Conservation (phyloP, 2,797 vertebrate genomes). For the Leucoraja ocellata region DNA sequence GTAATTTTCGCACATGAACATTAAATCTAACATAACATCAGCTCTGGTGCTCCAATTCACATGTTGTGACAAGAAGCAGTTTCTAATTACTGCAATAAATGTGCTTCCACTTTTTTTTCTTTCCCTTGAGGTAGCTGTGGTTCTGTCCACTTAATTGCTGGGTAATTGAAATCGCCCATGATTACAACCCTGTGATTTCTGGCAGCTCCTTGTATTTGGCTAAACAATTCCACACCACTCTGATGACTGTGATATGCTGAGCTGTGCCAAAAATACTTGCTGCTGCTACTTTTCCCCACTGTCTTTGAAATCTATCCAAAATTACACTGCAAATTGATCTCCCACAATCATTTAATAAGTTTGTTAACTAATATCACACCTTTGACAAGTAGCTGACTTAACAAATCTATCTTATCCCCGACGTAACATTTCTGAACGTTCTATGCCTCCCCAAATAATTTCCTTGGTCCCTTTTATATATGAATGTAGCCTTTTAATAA, state of each 20-base stretch:
- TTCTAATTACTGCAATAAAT: conserved; percentile 37
- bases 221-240: background rate
- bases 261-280: background rate
- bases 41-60: conserved; percentile 15
- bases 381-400: background rate
- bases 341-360: background rate
- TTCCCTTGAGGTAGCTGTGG: conserved; percentile 21
- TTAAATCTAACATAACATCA: conserved; percentile 31
- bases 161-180: conserved; percentile 34
- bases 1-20: conserved; percentile 26
- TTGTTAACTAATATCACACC: background rate
- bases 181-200: conserved; percentile 31
- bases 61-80: conserved; percentile 38
- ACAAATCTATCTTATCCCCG: background rate
- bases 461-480: background rate
- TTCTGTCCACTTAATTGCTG: conserved; percentile 36
- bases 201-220: conserved; percentile 4
- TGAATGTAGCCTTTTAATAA: background rate
- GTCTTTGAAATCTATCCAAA: conserved; percentile 2
- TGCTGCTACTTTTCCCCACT: background rate
- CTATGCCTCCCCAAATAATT: background rate
- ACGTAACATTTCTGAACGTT: too few relatives aligned
- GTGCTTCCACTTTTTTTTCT: conserved; percentile 24
- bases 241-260: conserved; percentile 17
- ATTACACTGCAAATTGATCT: background rate